phyloP scores from a whole-genome alignment of 2,888 invertebrate species.

The Halictus ligatus region DNA sequence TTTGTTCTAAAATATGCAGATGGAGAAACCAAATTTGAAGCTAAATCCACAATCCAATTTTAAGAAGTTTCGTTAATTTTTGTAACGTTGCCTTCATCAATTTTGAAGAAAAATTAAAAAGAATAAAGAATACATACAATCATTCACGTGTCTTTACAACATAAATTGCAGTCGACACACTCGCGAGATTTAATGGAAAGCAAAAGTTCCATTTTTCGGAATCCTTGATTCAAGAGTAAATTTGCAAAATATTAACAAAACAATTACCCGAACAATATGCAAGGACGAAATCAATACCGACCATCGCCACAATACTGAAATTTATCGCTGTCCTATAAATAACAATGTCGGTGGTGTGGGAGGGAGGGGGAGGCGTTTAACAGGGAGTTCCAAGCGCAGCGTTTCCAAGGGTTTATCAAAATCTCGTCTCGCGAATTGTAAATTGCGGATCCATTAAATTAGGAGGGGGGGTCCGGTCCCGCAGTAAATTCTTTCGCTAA shows the following conservation, averaged over 20 bases:
- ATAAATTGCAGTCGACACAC: background rate
- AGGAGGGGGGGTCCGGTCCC: conserved; percentile 36
- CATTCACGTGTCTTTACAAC: background rate
- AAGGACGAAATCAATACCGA: conserved; percentile 2
- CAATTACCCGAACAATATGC: background rate
- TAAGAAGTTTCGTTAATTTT: too few relatives aligned
- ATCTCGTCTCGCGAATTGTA: conserved; percentile 51
- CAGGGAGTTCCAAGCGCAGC: background rate
- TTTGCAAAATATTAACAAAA: background rate
- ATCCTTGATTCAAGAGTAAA: background rate
- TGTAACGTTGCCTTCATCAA: too few relatives aligned
- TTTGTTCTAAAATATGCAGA: too few relatives aligned
- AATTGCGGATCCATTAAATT: conserved; percentile 56
- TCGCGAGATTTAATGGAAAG: background rate
- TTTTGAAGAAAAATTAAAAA: too few relatives aligned
- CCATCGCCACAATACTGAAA: background rate
- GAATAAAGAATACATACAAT: too few relatives aligned
- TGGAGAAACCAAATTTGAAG: too few relatives aligned
- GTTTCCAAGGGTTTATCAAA: conserved; percentile 51
- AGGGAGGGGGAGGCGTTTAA: background rate
- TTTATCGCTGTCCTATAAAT: background rate
- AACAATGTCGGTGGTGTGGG: background rate
- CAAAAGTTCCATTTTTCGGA: background rate
- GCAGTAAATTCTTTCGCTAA: conserved; percentile 67
- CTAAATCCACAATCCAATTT: too few relatives aligned